These are phyloP conservation scores for Trachythela sp. DNA, from an alignment of 64 coral and sea anemone species.

Conservation along the genomic window DNA sequence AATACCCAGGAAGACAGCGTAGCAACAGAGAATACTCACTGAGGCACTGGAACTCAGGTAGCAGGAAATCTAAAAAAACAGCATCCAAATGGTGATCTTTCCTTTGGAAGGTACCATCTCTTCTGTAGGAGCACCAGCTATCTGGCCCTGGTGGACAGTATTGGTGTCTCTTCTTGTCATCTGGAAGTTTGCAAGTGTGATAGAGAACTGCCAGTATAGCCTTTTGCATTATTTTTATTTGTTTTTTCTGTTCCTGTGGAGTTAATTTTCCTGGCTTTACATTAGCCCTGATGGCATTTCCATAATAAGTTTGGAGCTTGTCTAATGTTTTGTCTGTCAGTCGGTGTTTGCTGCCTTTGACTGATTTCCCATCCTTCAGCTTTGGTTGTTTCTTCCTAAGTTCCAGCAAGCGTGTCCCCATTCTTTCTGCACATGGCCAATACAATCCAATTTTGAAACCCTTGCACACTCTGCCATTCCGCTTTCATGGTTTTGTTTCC, in stretches of 20 bases:
- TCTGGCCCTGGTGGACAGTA: conserved; percentile 17
- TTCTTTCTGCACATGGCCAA: neutral
- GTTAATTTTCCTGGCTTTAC: neutral
- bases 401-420: conserved; percentile 19
- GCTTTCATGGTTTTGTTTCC: conserved; percentile 26
- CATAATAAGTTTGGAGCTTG: conserved; percentile 42
- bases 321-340: conserved; percentile 26
- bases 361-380: conserved; percentile 33
- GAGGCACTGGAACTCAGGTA: conserved; percentile 26
- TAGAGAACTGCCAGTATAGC: conserved; percentile 24
- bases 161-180: conserved; percentile 35
- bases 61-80: conserved; percentile 35
- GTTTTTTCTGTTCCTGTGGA: conserved; percentile 9
- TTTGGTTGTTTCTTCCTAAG: conserved; percentile 32
- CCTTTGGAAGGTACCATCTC: conserved; percentile 1
- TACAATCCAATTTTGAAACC: conserved; percentile 29
- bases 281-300: conserved; percentile 19
- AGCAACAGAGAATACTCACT: conserved; percentile 38
- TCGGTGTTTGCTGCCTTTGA: neutral
- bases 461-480: neutral
- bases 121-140: conserved; percentile 11
- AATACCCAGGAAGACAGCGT: conserved; percentile 46
- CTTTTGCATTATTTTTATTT: conserved; percentile 15
- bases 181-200: neutral
- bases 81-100: conserved; percentile 23